A percentile compares a stretch with the other conserved stretches of the same genome.
Evolutionary conservation across 2,797 vertebrate species (phyloP).

Genomic region (Martes flavigula): DNA sequence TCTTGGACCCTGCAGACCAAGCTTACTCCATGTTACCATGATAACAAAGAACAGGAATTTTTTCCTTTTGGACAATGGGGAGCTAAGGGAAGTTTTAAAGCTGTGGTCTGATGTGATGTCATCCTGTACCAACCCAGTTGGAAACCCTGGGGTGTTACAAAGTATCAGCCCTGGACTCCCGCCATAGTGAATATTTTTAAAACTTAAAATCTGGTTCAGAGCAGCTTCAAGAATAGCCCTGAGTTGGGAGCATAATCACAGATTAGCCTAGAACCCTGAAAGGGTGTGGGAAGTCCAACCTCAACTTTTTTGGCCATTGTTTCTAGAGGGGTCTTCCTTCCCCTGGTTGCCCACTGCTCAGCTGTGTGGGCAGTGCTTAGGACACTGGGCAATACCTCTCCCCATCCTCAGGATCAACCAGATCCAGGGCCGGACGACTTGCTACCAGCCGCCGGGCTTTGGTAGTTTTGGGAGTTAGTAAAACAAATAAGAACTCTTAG

Average conservation of each 20-base stretch:
- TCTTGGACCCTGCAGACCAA: neutral
- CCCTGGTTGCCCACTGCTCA: neutral
- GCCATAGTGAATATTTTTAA: neutral
- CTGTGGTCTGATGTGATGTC: neutral
- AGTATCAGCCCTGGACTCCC: neutral
- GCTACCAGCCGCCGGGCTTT: neutral
- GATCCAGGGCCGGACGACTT: neutral
- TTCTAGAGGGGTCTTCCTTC: neutral
- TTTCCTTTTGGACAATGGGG: neutral
- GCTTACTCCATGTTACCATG: neutral
- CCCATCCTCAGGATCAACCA: neutral
- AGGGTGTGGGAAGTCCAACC: neutral
- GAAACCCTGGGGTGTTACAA: neutral
- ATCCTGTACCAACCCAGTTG: neutral
- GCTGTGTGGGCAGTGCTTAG: neutral
- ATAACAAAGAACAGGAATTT: neutral
- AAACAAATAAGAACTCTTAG: neutral
- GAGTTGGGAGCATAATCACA: neutral
- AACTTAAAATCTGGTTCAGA: conserved; percentile 10
- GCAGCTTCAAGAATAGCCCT: neutral
- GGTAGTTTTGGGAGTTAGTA: neutral
- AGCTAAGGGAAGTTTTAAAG: neutral
- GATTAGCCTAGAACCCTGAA: neutral
- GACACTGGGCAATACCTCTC: neutral
- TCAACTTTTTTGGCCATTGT: neutral